phyloP scores from a whole-genome alignment of 2,113 vertebrate species.

The Sphaerodactylus townsendi region DNA sequence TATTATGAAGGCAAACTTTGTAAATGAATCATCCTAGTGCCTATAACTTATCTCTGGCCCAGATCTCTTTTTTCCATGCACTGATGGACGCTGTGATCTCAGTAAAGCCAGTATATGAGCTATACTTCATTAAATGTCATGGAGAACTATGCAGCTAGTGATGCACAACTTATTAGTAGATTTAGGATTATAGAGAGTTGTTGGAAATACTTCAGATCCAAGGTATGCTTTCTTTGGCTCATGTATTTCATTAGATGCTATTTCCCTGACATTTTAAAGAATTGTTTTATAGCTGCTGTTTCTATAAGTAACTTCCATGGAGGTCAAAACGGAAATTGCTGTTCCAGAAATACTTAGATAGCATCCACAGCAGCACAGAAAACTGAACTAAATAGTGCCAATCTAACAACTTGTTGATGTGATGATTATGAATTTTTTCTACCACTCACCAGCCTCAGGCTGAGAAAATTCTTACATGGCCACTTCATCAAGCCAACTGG shows the following conservation, averaged over 20 bases:
- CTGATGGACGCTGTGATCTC: conserved; percentile 10
- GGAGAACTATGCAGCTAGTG: conserved; percentile 56
- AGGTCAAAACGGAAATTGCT: conserved; percentile 76
- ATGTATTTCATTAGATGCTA: conserved; percentile 65
- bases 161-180: conserved; percentile 60
- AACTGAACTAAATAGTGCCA: conserved; percentile 55
- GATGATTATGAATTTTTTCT: conserved; percentile 73
- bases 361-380: conserved; percentile 59
- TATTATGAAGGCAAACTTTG: neutral
- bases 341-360: conserved; percentile 73
- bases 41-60: conserved; percentile 9
- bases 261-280: conserved; percentile 75
- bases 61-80: conserved; percentile 11
- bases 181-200: conserved; percentile 67
- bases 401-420: conserved; percentile 51
- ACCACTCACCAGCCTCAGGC: conserved; percentile 36
- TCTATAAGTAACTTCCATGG: conserved; percentile 58
- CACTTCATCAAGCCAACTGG: conserved; percentile 6
- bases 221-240: conserved; percentile 78
- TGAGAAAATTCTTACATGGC: conserved; percentile 58
- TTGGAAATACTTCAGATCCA: conserved; percentile 70
- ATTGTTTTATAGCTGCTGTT: conserved; percentile 74
- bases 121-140: conserved; percentile 61
- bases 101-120: conserved; percentile 47
- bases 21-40: conserved; percentile 28